Conservation (phyloP, 2,113 vertebrate genomes). For the Laterallus jamaicensis region DNA sequence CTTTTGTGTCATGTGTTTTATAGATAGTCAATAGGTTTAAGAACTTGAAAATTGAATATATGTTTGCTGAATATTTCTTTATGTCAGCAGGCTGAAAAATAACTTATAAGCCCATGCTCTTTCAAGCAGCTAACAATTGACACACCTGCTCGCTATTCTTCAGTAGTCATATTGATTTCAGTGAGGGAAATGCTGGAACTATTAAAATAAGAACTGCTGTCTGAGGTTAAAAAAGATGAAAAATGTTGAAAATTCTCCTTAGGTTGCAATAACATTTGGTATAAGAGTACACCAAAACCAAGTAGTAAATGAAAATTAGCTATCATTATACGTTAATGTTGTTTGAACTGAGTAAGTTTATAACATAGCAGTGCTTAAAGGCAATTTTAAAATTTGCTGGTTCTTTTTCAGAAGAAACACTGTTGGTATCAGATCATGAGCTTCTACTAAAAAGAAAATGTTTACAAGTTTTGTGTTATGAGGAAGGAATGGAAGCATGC, state of each 20-base stretch:
- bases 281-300: neutral
- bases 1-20: neutral
- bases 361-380: neutral
- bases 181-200: neutral
- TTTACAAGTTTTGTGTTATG: neutral
- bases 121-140: neutral
- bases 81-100: neutral
- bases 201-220: neutral
- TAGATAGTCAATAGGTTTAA: neutral
- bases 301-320: neutral
- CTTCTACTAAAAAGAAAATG: neutral
- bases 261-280: neutral
- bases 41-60: neutral
- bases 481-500: neutral
- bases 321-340: neutral
- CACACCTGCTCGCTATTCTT: neutral
- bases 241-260: neutral
- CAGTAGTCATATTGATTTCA: neutral
- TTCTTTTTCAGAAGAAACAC: neutral
- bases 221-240: neutral
- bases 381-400: neutral
- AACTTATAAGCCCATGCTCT: neutral
- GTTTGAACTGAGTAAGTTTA: neutral
- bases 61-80: neutral
- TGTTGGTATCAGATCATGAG: neutral